Evolutionary conservation across 2,113 vertebrate species (phyloP).

Genomic region (Phylloscopus trochilus): DNA sequence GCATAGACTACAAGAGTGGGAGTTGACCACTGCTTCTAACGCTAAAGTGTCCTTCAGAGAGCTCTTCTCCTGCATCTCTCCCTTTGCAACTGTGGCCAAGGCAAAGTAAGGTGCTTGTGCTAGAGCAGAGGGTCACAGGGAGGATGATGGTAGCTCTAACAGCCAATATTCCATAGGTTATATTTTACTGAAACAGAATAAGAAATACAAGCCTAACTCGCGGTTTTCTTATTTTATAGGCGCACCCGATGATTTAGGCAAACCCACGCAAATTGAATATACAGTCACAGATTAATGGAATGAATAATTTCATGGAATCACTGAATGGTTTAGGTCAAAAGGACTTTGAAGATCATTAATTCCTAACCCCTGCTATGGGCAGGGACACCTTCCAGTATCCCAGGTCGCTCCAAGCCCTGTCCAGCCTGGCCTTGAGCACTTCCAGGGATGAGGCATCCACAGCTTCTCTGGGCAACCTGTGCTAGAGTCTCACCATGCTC

Average conservation of each 20-base stretch:
- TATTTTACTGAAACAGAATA: too few species aligned
- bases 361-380: background rate
- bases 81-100: background rate
- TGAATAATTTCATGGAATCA: background rate
- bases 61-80: background rate
- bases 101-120: rapidly evolving
- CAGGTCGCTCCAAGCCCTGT: background rate
- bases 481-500: background rate
- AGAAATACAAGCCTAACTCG: rapidly evolving
- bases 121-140: rapidly evolving
- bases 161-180: background rate
- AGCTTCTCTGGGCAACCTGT: background rate
- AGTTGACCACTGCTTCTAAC: background rate
- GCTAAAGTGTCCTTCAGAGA: background rate
- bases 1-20: background rate
- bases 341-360: background rate
- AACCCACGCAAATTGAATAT: rapidly evolving
- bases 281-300: too few species aligned
- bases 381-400: background rate
- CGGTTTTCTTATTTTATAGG: rapidly evolving
- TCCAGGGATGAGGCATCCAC: background rate
- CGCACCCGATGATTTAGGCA: background rate
- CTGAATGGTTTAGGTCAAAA: background rate
- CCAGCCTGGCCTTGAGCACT: too few species aligned
- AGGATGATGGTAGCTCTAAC: too few species aligned